Evolutionary conservation across 2,797 vertebrate genomes (phyloP).

Genomic region (Melopsittacus undulatus): DNA sequence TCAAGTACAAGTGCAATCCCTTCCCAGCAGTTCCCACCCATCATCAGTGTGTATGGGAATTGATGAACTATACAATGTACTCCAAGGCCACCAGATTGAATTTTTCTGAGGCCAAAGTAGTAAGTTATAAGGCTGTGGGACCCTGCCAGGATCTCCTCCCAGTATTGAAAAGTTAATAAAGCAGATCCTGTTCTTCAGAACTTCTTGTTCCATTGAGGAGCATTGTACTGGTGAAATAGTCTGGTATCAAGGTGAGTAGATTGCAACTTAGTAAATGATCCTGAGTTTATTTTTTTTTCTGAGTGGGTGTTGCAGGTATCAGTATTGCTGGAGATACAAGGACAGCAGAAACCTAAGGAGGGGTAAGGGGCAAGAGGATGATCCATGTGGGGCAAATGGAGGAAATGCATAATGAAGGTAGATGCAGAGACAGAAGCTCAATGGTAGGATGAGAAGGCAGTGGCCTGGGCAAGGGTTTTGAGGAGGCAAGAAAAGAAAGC

Average conservation of each 20-base stretch:
- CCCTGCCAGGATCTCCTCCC: background rate
- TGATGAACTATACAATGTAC: background rate
- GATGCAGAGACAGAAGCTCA: background rate
- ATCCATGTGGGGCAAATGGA: background rate
- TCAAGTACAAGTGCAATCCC: background rate
- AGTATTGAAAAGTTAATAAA: background rate
- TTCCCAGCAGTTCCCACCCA: background rate
- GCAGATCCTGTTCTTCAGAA: background rate
- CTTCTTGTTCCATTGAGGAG: background rate
- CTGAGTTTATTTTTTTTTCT: background rate
- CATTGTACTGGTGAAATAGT: background rate
- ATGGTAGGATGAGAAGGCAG: background rate
- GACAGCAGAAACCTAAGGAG: background rate
- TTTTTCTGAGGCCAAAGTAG: background rate
- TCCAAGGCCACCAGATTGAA: background rate
- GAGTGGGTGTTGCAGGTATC: fast-evolving
- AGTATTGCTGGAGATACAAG: background rate
- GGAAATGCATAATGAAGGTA: fast-evolving
- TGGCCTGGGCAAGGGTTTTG: background rate
- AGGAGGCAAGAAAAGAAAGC: background rate
- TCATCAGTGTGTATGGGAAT: background rate
- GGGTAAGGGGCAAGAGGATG: background rate
- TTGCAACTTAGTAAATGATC: background rate
- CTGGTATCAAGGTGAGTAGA: background rate
- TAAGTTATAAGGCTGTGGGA: background rate